Base-by-base conservation (phyloP, 2,888 invertebrate genomes). In the Mythimna pallens region DNA sequence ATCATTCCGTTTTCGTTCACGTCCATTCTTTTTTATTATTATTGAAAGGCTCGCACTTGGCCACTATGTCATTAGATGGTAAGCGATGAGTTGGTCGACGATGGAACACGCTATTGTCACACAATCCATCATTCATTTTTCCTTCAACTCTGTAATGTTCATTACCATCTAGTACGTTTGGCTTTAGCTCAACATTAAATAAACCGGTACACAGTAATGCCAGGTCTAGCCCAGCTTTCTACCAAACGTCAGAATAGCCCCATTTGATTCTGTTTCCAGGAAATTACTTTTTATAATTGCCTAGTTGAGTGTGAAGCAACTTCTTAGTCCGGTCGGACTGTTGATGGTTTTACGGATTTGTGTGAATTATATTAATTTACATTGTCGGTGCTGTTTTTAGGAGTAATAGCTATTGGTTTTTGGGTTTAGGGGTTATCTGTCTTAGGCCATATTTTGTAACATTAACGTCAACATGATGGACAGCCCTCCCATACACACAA, bases 221-320 rank as follows among this genome's bases (percentile, higher is more conserved):
- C 50, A 68, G 62, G 20, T 57, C 52, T 66, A 65, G 59, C 73
- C 47, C 50, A 79, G 73, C 87, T 86, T 86, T 85, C 87, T 82
- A 85, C 20, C 58, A 54, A 62, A 66, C 63, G 55, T 61, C 40
- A 54, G 40, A n/a, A 43, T 14, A 70, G 64, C 68, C 22, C 67
- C 70, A 69, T 77, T 85, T 74, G 63, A 61, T 10, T 55, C 65
- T 50, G 64, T 80, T 84, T 76, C 82, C 79, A 65, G 86, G 82
- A 84, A 84, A 82, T 70, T 36, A 50, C 62, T 78, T 80, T 80
- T 85, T 67, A 64, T 82, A 70, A 73, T 72, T 82, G 70, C 76
- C 71, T 69, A 50, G 67, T 84, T 81, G 34, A 68, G 66, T 36
- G 55, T 40, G n/a, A 40, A 36, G 59, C 17, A 55, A 68, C 55